Evolutionary conservation across 1,140 invertebrate genomes (phyloP), one percentile per base, ranked within the genome.

Genomic region (Brachionus manjavacas): DNA sequence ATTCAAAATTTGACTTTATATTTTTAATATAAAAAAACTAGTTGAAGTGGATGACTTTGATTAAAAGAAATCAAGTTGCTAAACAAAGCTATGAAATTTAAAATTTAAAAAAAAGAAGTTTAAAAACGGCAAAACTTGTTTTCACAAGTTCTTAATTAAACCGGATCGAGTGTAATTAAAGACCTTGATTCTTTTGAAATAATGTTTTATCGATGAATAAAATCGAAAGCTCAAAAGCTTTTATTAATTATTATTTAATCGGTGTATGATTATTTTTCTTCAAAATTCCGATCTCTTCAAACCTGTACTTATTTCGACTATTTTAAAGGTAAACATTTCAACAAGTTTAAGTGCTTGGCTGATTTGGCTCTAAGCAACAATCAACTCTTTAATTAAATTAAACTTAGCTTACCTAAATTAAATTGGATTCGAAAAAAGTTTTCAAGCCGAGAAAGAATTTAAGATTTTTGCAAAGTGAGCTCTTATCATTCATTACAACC

Each of bases 271-370:
- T 72, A 43, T 41, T 41, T 72, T 3, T 41, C 31, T 35, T 35
- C 31, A 35, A 20, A 31, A 39, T 72, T 72, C 68, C 31, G 39
- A 41, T 20, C 9, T 72, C 9, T 70, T 39, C n/a, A 72, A 72
- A 39, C 68, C 35, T 72, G 35, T 72, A 72, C 20, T 72, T 72
- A 72, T 72, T 72, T 72, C 11, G 35, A 72, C 68, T 72, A 72
- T 72, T 70, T 35, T 31, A 28, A 35, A 31, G 7, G 25, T 31
- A 68, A 68, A 68, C 9, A 72, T 23, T 72, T 72, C 35, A 72
- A 46, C 31, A 20, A 41, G 31, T 72, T 72, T 41, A 41, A 39
- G 28, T 41, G 31, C 39, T 72, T 39, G 31, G 16, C 14, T 41
- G 16, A 39, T 28, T 72, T 16, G 4, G 31, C 68, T 72, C 35